Conservation (phyloP, 2,888 invertebrate species). For the Gortyna flavago region DNA sequence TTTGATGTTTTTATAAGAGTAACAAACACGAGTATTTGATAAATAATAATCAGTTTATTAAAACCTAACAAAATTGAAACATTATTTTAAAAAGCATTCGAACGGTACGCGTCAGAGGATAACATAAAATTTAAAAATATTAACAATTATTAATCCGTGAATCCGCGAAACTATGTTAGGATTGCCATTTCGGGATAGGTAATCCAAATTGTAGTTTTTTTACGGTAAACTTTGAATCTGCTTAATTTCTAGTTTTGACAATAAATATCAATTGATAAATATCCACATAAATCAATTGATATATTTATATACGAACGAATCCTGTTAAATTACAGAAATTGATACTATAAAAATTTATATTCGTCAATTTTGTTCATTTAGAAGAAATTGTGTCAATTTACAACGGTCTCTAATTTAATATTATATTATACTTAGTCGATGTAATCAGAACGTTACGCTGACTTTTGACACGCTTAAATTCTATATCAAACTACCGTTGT, state of each 20-base stretch:
- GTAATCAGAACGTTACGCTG: slow-evolving; percentile 39
- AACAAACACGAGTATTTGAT: background rate
- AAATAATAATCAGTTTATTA: background rate
- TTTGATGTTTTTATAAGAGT: too few relatives aligned
- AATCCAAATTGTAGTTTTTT: background rate
- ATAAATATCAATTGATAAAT: too few relatives aligned
- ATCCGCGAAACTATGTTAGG: too few relatives aligned
- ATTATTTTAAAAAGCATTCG: background rate
- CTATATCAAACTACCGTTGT: slow-evolving; percentile 16
- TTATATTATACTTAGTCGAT: slow-evolving; percentile 14
- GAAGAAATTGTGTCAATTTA: slow-evolving; percentile 36
- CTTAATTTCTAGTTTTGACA: too few relatives aligned
- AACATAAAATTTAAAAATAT: background rate
- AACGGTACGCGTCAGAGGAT: background rate
- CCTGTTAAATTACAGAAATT: background rate
- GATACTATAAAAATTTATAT: background rate
- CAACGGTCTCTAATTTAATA: slow-evolving; percentile 37
- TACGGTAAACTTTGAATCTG: too few relatives aligned
- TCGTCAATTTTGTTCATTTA: slow-evolving; percentile 8
- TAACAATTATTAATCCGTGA: too few relatives aligned
- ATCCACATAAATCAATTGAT: too few relatives aligned
- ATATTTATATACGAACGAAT: too few relatives aligned
- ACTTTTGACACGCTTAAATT: slow-evolving; percentile 57
- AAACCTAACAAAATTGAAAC: background rate
- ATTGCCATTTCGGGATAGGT: background rate